phyloP scores from a whole-genome alignment of 2,888 invertebrate species.

The Caenorhabditis sinica region DNA sequence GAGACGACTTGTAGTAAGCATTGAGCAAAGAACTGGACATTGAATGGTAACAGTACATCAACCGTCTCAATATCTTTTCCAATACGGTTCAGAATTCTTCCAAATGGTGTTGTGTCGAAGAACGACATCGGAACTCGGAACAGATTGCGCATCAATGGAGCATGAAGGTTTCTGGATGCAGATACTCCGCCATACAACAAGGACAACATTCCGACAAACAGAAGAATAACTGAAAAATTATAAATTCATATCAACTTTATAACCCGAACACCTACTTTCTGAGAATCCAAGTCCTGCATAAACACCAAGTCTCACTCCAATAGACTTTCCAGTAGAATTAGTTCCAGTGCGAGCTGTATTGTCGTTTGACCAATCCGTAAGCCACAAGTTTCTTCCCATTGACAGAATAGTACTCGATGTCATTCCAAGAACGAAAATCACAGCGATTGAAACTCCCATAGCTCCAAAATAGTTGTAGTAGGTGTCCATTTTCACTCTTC shows the following conservation, averaged over 20 bases:
- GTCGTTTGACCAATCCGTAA: slow-evolving; percentile 83
- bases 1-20: slow-evolving; percentile 82
- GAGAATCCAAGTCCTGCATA: slow-evolving; percentile 82
- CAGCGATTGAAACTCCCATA: slow-evolving; percentile 78
- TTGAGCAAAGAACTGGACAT: slow-evolving; percentile 82
- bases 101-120: slow-evolving; percentile 83
- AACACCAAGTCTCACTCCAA: slow-evolving; percentile 79
- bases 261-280: slow-evolving; percentile 72
- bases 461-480: slow-evolving; percentile 81
- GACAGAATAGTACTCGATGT: slow-evolving; percentile 78
- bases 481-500: slow-evolving; percentile 80
- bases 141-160: slow-evolving; percentile 80
- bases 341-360: slow-evolving; percentile 67
- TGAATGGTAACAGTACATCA: slow-evolving; percentile 81
- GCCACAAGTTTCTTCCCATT: slow-evolving; percentile 82
- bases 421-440: slow-evolving; percentile 80
- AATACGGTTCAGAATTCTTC: slow-evolving; percentile 81
- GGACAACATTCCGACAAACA: slow-evolving; percentile 82
- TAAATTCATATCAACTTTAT: not conserved
- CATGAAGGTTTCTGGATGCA: slow-evolving; percentile 80
- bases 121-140: slow-evolving; percentile 83
- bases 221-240: slow-evolving; percentile 74
- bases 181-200: slow-evolving; percentile 81
- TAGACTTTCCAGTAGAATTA: slow-evolving; percentile 63
- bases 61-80: slow-evolving; percentile 83